Base-by-base conservation (phyloP, 2,797 vertebrate species). In the Lateolabrax maculatus region DNA sequence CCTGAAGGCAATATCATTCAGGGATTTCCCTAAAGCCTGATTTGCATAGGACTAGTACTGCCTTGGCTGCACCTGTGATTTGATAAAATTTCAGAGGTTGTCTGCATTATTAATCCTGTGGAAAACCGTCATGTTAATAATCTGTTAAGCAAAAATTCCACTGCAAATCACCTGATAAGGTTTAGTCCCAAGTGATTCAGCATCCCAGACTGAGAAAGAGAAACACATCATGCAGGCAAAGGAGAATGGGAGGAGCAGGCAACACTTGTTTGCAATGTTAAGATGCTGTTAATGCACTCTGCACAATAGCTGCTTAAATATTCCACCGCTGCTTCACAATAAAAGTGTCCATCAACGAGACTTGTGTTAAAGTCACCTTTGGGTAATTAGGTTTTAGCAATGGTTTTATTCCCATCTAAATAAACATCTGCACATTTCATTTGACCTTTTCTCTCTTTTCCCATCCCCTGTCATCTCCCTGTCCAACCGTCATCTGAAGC, bases 1-100 rank as follows among this genome's bases (percentile, higher is more conserved):
- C 64, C 80, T n/a, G 62, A 80, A 87, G 87, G 68, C 85, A 83
- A 74, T 69, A 86, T 85, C 68, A 80, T 69, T 85, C 27, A 74
- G n/a, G 46, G 61, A 62, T 86, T 75, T 81, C 71, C 62, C 44
- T 25, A 3, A 58, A 83, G 71, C 65, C 62, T 77, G 62, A 87
- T 87, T 84, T 83, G 83, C 85, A 85, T 80, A 57, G 7, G 64
- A 70, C 65, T 51, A 67, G 53, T 27, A 31, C 55, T 56, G 10
- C 37, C 49, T 39, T 31, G 63, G 53, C 76, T 81, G 64, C 46
- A 80, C 69, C 71, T 80, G 71, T 75, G 77, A 84, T 71, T 44
- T 41, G 76, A 80, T 71, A 46, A 39, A 53, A 44, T 27, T 67
- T 41, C 60, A 43, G 61, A 34, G 65, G 80, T 77, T 76, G 61